A percentile compares a stretch with the other conserved stretches of the same genome.
Conservation (phyloP, 1,140 invertebrate species). For the Tenebrio molitor region DNA sequence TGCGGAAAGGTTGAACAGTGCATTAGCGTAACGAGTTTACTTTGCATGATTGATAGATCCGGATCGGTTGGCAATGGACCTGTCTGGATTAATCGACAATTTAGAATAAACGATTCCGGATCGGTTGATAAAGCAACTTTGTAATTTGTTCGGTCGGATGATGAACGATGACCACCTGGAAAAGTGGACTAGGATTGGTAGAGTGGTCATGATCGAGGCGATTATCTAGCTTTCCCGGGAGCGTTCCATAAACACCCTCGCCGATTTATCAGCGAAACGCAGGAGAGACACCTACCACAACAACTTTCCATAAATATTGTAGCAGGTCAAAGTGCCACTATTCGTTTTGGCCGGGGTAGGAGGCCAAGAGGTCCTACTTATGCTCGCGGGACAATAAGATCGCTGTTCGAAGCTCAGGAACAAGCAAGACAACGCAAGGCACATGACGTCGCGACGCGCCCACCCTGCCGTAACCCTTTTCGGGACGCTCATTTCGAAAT, state of each 20-base stretch:
- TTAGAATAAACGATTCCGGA: too few species aligned
- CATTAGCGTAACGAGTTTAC: slow-evolving; percentile 24
- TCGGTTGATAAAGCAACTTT: background rate
- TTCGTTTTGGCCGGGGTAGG: too few species aligned
- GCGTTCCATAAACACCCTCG: background rate
- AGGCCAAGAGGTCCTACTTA: too few species aligned
- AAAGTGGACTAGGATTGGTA: too few species aligned
- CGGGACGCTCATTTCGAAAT: too few species aligned
- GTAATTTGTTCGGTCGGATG: background rate
- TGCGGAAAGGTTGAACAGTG: background rate
- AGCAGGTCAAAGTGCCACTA: too few species aligned
- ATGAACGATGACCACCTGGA: background rate
- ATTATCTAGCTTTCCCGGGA: background rate
- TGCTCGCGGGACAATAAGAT: too few species aligned
- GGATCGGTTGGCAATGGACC: background rate
- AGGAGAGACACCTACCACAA: slow-evolving; percentile 24
- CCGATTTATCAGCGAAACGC: slow-evolving; percentile 31
- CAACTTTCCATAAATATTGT: slow-evolving; percentile 31
- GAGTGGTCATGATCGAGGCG: background rate
- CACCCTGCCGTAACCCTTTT: too few species aligned
- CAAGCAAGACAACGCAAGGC: too few species aligned
- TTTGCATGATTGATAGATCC: slow-evolving; percentile 5
- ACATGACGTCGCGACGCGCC: too few species aligned
- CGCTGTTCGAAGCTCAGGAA: too few species aligned
- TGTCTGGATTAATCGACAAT: background rate